Percentiles rank a stretch among this genome's conserved stretches.
These are phyloP conservation scores for Melangyna quadrimaculata DNA, from an alignment of 2,888 invertebrate genomes.

Conservation along the genomic window DNA sequence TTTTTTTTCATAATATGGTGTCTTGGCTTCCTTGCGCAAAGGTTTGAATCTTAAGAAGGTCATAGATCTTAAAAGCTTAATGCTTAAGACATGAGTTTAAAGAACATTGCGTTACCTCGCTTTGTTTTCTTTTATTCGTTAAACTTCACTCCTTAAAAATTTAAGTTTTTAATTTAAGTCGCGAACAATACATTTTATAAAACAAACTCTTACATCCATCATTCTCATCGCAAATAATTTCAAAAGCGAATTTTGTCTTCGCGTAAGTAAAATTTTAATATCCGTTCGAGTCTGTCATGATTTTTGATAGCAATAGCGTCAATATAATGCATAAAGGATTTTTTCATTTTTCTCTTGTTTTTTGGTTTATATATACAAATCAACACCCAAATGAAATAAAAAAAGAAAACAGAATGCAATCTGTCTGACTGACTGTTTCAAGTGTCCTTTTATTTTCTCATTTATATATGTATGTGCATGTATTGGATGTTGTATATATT, in stretches of 20 bases:
- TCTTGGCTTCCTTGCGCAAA: no score
- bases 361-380: slow-evolving; percentile 31
- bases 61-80: no score
- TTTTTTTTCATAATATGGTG: no score
- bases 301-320: slow-evolving; percentile 37
- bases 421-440: slow-evolving; percentile 71
- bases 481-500: background rate
- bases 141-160: background rate
- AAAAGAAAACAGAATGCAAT: slow-evolving; percentile 68
- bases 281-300: slow-evolving; percentile 58
- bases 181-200: background rate
- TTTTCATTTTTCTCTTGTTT: background rate
- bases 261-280: slow-evolving; percentile 61
- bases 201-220: background rate
- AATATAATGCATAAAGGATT: slow-evolving; percentile 51
- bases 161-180: background rate
- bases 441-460: slow-evolving; percentile 69
- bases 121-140: no score
- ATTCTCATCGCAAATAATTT: background rate
- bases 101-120: no score
- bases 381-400: slow-evolving; percentile 33
- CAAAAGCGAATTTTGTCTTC: slow-evolving; percentile 50
- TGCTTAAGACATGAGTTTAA: no score
- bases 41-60: no score
- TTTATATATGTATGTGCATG: background rate